Evolutionary conservation across 2,797 vertebrate species (phyloP).

Genomic region (Orestias chungarensis): DNA sequence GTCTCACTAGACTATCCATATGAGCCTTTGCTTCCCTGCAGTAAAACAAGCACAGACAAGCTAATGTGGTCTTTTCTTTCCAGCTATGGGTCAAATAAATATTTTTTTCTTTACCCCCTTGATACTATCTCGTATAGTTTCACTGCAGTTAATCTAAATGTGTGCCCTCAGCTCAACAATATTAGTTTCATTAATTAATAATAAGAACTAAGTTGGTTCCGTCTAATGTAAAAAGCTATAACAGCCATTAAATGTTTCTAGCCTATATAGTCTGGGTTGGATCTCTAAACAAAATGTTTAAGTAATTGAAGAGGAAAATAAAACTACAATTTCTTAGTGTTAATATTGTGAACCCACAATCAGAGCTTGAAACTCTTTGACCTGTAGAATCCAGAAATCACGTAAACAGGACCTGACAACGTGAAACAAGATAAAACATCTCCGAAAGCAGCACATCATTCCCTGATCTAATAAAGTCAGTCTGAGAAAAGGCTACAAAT

Average conservation of each 20-base stretch:
- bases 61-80: slow-evolving; percentile 37
- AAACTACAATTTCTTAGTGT: neutral
- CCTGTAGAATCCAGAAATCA: neutral
- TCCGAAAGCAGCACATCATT: neutral
- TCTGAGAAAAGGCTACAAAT: neutral
- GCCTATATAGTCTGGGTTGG: neutral
- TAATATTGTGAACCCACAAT: neutral
- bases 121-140: neutral
- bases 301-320: neutral
- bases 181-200: neutral
- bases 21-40: slow-evolving; percentile 55
- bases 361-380: neutral
- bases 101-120: neutral
- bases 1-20: slow-evolving; percentile 60
- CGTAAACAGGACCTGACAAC: neutral
- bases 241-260: neutral
- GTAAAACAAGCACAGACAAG: slow-evolving; percentile 36
- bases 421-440: neutral
- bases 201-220: neutral
- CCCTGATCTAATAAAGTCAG: neutral
- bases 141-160: neutral
- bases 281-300: neutral
- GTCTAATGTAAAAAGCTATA: neutral
- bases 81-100: slow-evolving; percentile 10
- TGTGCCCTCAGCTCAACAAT: neutral